Conservation (phyloP, 2,888 invertebrate genomes). For the Ormyrus labotus region DNA sequence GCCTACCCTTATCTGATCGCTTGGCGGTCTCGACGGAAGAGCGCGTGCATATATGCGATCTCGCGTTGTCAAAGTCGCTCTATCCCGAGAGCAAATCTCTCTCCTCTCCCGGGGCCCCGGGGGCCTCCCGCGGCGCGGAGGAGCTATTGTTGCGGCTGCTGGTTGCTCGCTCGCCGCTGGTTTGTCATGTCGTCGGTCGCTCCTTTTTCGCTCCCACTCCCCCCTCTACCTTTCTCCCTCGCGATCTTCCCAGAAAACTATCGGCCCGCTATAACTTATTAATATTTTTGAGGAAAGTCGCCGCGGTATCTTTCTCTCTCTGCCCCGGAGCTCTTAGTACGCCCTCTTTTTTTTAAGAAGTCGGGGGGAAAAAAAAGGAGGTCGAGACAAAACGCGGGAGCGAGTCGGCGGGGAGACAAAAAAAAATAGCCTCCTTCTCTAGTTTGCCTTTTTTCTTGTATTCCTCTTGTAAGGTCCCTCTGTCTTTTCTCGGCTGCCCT, state of each 20-base stretch:
- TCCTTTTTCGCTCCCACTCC: constrained; percentile 31
- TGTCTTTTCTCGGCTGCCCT: constrained; percentile 21
- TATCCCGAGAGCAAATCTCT: constrained; percentile 70
- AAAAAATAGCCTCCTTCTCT: not conserved
- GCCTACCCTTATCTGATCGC: constrained; percentile 67
- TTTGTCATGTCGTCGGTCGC: not conserved
- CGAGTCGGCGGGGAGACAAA: constrained; percentile 29
- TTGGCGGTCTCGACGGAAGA: constrained; percentile 61
- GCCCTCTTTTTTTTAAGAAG: not conserved
- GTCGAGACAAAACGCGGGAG: constrained; percentile 33
- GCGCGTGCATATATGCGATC: constrained; percentile 64
- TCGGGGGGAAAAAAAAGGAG: constrained; percentile 34
- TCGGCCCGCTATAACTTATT: constrained; percentile 74
- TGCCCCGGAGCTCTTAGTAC: constrained; percentile 39
- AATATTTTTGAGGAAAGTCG: constrained; percentile 70
- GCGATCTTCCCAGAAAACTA: constrained; percentile 66
- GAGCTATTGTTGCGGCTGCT: constrained; percentile 68
- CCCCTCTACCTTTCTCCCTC: constrained; percentile 8
- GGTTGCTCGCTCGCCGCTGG: constrained; percentile 51
- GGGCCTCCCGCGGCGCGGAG: constrained; percentile 70
- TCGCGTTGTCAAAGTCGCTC: constrained; percentile 74
- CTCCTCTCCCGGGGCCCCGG: constrained; percentile 51
- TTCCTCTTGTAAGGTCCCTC: not conserved
- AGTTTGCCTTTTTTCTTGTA: constrained; percentile 7
- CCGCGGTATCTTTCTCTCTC: constrained; percentile 32